These are phyloP conservation scores for Clarias fuscus DNA, from an alignment of 2,797 vertebrate genomes.

Conservation along the genomic window DNA sequence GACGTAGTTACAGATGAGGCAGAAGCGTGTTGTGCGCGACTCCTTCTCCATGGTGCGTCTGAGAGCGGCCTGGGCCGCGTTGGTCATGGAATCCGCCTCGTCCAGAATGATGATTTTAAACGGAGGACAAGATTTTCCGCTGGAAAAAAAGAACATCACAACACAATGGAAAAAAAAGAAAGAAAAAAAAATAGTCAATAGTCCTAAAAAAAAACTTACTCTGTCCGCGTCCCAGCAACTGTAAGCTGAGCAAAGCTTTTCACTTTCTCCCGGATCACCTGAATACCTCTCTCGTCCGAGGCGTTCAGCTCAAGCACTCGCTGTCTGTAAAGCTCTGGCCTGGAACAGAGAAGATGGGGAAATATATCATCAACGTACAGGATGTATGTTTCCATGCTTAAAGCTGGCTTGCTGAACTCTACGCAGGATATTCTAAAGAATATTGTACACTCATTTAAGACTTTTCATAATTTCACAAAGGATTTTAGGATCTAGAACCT, in stretches of 20 bases:
- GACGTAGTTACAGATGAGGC: conserved; percentile 98
- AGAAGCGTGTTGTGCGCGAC: conserved; percentile 94
- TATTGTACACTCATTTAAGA: too few species aligned
- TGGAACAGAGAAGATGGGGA: conserved; percentile 55
- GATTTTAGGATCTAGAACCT: too few species aligned
- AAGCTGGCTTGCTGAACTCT: background rate
- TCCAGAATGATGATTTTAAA: conserved; percentile 99
- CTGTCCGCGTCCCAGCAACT: conserved; percentile 83
- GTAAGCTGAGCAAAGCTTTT: conserved; percentile 95
- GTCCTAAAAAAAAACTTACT: conserved; percentile 77
- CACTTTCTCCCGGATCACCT: conserved; percentile 93
- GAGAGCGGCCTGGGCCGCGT: conserved; percentile 91
- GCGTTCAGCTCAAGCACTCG: conserved; percentile 96
- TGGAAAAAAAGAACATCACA: conserved; percentile 53
- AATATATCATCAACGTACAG: background rate
- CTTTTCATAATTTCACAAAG: background rate
- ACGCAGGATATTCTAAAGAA: too few species aligned
- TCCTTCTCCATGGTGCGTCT: conserved; percentile 98
- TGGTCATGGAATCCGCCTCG: conserved; percentile 98
- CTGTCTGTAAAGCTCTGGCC: conserved; percentile 86
- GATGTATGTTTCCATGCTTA: background rate
- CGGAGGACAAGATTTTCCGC: conserved; percentile 92
- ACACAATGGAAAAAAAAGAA: background rate
- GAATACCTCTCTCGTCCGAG: conserved; percentile 96
- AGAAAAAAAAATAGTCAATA: background rate